Evolutionary conservation across 2,797 vertebrate species (phyloP).

Genomic region (Monodelphis domestica): DNA sequence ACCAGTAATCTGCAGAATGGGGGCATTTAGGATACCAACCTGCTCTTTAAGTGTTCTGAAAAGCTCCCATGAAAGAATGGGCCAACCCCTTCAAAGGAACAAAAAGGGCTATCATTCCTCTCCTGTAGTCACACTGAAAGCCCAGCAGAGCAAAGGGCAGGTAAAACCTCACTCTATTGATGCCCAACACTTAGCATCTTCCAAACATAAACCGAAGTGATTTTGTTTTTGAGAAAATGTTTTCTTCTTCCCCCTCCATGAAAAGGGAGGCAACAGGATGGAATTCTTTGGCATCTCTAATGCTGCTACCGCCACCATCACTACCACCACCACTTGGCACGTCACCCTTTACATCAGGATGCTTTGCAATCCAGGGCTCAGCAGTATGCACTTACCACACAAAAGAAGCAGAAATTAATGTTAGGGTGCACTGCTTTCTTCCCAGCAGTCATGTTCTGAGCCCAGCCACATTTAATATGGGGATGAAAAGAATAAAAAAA

Average conservation of each 20-base stretch:
- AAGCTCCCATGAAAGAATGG: neutral
- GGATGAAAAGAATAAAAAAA: constrained; percentile 20
- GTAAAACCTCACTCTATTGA: neutral
- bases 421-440: neutral
- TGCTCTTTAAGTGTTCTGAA: constrained; percentile 32
- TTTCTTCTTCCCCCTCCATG: constrained; percentile 14
- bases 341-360: neutral
- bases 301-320: neutral
- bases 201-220: constrained; percentile 3
- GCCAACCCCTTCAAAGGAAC: neutral
- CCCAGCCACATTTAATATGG: neutral
- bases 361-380: neutral
- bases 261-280: neutral
- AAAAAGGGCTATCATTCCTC: constrained; percentile 23
- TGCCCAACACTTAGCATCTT: constrained; percentile 1
- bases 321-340: neutral
- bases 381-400: neutral
- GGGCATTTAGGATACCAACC: constrained; percentile 2
- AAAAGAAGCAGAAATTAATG: neutral
- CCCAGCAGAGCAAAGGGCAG: constrained; percentile 19
- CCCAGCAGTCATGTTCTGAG: neutral
- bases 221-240: constrained; percentile 50
- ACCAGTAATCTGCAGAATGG: constrained; percentile 22
- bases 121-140: neutral
- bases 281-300: constrained; percentile 30